These are phyloP conservation scores for Spodoptera picta DNA, from an alignment of 2,888 invertebrate species.

Conservation along the genomic window DNA sequence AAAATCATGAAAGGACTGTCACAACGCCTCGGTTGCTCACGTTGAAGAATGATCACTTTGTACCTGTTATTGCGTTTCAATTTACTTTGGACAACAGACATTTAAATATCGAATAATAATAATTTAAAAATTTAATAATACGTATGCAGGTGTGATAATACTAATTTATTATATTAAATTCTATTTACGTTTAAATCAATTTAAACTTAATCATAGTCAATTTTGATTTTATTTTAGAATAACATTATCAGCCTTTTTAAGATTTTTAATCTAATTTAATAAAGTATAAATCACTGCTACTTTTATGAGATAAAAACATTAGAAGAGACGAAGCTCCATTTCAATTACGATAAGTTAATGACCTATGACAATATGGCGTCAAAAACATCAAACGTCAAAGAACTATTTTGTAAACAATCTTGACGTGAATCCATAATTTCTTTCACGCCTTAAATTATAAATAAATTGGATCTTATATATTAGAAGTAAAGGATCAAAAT, in stretches of 20 bases:
- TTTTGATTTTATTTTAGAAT: too few species aligned
- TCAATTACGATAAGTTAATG: not conserved
- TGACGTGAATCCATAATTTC: constrained; percentile 9
- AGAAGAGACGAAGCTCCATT: too few species aligned
- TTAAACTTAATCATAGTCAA: too few species aligned
- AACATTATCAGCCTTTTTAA: too few species aligned
- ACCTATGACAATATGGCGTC: not conserved
- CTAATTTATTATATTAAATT: too few species aligned
- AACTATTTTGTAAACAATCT: not conserved
- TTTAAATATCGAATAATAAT: constrained; percentile 5
- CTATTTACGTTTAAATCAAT: too few species aligned
- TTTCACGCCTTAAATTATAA: constrained; percentile 22
- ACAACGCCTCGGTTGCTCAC: constrained; percentile 68
- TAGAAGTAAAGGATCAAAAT: constrained; percentile 65
- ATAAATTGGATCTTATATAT: constrained; percentile 48
- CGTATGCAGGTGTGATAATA: too few species aligned
- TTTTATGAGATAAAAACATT: too few species aligned
- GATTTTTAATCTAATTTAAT: too few species aligned
- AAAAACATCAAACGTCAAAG: not conserved
- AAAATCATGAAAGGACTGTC: constrained; percentile 66
- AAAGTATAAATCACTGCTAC: too few species aligned
- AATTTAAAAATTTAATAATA: not conserved
- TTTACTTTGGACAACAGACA: constrained; percentile 49
- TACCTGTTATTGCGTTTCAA: constrained; percentile 64
- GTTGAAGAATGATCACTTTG: constrained; percentile 66